Evolutionary conservation across 2,888 invertebrate genomes (phyloP).

Genomic region (Monochamus alternatus): DNA sequence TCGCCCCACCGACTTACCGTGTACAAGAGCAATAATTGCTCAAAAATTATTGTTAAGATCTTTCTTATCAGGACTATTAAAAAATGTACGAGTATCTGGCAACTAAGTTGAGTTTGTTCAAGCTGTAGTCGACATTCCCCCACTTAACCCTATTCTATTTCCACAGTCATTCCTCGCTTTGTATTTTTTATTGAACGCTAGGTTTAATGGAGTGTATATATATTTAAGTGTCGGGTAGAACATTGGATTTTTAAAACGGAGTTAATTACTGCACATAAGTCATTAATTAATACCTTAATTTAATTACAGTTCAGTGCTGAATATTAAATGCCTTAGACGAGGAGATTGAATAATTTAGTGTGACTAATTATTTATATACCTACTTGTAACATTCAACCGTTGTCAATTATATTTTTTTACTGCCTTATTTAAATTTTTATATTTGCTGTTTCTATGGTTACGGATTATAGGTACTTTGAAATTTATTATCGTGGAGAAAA

Average conservation of each 20-base stretch:
- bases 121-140: too few relatives aligned
- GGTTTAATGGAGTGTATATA: constrained; percentile 17
- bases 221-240: constrained; percentile 7
- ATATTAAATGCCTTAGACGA: constrained; percentile 8
- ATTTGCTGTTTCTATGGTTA: too few relatives aligned
- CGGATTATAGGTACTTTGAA: too few relatives aligned
- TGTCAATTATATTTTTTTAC: too few relatives aligned
- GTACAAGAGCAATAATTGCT: too few relatives aligned
- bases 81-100: too few relatives aligned
- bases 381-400: background rate
- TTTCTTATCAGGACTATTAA: too few relatives aligned
- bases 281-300: constrained; percentile 16
- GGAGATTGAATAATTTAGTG: background rate
- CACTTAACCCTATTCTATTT: background rate
- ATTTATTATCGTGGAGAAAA: too few relatives aligned
- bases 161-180: constrained; percentile 7
- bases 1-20: too few relatives aligned
- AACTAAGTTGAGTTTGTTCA: too few relatives aligned
- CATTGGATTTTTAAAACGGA: constrained; percentile 14
- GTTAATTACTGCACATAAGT: constrained; percentile 2
- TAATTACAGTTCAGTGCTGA: constrained; percentile 7
- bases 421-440: too few relatives aligned
- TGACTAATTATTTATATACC: constrained; percentile 8
- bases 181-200: constrained; percentile 8
- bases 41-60: too few relatives aligned